Evolutionary conservation across 2,113 vertebrate species (phyloP).

Genomic region (Apteryx owenii): DNA sequence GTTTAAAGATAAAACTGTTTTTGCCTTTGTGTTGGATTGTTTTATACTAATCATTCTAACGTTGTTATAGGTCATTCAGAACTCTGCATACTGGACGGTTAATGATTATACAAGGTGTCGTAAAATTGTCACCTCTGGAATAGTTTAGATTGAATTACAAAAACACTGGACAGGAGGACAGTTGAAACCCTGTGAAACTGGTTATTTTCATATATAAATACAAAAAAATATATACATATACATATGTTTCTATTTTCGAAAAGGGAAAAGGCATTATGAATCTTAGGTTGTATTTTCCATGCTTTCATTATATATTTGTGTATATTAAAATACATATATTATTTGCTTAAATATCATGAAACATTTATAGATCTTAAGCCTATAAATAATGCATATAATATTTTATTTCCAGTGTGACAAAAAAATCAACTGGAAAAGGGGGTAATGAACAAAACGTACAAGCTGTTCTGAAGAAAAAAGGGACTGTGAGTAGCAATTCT

Average conservation of each 20-base stretch:
- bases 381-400: slow-evolving; percentile 29
- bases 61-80: slow-evolving; percentile 15
- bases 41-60: not conserved
- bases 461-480: slow-evolving; percentile 77
- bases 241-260: too few relatives aligned
- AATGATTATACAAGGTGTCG: not conserved
- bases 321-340: not conserved
- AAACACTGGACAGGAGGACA: not conserved
- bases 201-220: not conserved
- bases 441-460: slow-evolving; percentile 74
- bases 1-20: not conserved
- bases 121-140: not conserved
- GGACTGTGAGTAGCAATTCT: slow-evolving; percentile 57
- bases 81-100: not conserved
- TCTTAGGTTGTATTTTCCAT: not conserved
- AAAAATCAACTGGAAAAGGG: slow-evolving; percentile 79
- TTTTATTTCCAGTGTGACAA: slow-evolving; percentile 78
- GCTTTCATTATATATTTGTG: not conserved
- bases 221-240: too few relatives aligned
- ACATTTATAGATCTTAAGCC: not conserved
- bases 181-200: not conserved
- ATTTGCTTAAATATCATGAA: not conserved
- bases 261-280: not conserved
- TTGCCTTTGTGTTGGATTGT: not conserved
- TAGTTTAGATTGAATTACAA: not conserved